Base-by-base conservation (phyloP, 2,113 vertebrate species). In the Strigops habroptila region DNA sequence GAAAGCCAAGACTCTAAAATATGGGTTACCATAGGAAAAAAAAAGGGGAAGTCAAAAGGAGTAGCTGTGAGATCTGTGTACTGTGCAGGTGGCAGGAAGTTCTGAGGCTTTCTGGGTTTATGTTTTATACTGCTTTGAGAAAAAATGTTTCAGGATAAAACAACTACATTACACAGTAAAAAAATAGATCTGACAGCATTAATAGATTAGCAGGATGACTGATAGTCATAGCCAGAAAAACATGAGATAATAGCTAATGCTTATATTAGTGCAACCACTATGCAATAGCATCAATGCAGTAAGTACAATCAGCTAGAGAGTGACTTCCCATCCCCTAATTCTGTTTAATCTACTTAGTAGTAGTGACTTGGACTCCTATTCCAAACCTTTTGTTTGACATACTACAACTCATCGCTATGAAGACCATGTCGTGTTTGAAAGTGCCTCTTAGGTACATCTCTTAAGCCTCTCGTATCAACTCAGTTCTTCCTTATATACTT, bases 381-480 rank as follows among this genome's bases (percentile, higher is more conserved):
- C 41, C 85, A 94, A 67, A 84, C 51, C 68, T 81, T 87, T 63
- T 0, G 0, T 74, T 64, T 91, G 46, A 55, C 63, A 74, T 63
- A 62, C 53, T 73, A 18, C 21, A 90, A 67, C 70, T 93, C 21
- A 82, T 85, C 59, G 59, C 80, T 60, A 30, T 48, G 65, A 93
- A 79, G 69, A 64, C 35, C 14, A n/a, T 80, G 46, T 53, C 0
- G 0, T 49, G 44, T 90, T 80, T 92, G 57, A 91, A 92, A 93
- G 91, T 71, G 53, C 51, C 67, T 94, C 59, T 82, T 90, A 75
- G 41, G 53, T 35, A 49, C 23, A 88, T 81, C 65, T 79, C 74
- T 87, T 93, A 93, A 90, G 60, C 69, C 74, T 92, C 55, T 84
- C 63, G 18, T 63, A 69, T 81, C 74, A 86, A 94, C 71, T 33